phyloP scores from a whole-genome alignment of 2,113 vertebrate species.

The Probosciger aterrimus region DNA sequence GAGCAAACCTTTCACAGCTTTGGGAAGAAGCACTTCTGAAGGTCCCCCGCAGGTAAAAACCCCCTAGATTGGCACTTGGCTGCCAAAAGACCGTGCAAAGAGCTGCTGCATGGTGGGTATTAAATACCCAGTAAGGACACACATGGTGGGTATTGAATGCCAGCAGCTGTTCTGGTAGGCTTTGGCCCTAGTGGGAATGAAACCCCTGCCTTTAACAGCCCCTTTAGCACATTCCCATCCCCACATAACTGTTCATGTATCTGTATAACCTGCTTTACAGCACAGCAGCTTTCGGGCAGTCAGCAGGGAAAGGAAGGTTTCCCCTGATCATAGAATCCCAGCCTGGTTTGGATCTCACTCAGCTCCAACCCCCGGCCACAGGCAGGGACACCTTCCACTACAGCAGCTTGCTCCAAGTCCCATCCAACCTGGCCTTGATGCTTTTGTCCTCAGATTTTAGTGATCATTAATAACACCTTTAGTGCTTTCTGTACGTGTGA shows the following conservation, averaged over 20 bases:
- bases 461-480: neutral
- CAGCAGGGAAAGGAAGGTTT: neutral
- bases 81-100: neutral
- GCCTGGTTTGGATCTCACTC: neutral
- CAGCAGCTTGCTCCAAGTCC: neutral
- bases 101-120: neutral
- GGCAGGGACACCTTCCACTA: neutral
- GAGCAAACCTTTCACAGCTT: neutral
- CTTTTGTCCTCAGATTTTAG: neutral
- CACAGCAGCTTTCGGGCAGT: neutral
- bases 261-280: neutral
- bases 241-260: fast-evolving
- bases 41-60: neutral
- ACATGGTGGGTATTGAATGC: neutral
- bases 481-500: neutral
- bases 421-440: neutral
- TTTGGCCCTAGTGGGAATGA: neutral
- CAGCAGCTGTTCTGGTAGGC: neutral
- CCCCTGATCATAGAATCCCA: neutral
- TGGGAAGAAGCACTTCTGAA: neutral
- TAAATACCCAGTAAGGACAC: neutral
- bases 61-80: too few relatives aligned
- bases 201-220: neutral
- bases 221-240: neutral
- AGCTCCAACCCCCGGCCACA: neutral